Evolutionary conservation across 2,888 invertebrate species (phyloP).

Genomic region (Megaustenia siamemsis): DNA sequence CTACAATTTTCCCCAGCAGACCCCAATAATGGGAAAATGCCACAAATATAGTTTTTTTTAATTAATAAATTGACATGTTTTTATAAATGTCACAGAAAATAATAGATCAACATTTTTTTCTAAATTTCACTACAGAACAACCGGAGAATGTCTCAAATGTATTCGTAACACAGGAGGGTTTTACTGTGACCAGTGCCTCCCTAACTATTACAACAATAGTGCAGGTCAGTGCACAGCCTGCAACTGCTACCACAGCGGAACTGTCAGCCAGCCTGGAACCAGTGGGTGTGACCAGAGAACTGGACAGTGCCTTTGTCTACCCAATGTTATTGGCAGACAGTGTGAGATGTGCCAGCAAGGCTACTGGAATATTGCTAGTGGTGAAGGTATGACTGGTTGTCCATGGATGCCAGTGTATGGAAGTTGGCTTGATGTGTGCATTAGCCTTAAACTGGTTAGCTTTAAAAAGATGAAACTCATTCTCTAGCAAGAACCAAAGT

Average conservation of each 20-base stretch:
- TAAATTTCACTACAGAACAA: slow-evolving; percentile 83
- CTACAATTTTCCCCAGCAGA: too few species aligned
- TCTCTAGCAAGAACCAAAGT: too few species aligned
- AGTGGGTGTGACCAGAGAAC: slow-evolving; percentile 73
- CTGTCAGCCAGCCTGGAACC: slow-evolving; percentile 69
- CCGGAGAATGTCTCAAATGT: slow-evolving; percentile 97
- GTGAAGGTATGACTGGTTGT: slow-evolving; percentile 84
- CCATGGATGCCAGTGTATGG: too few species aligned
- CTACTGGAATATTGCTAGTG: slow-evolving; percentile 85
- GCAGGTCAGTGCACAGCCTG: slow-evolving; percentile 93
- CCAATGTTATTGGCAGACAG: slow-evolving; percentile 75
- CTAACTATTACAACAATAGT: slow-evolving; percentile 96
- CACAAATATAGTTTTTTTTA: too few species aligned
- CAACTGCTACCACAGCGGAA: slow-evolving; percentile 90
- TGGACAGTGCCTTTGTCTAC: slow-evolving; percentile 79
- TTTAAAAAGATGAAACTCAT: too few species aligned
- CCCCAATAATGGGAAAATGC: too few species aligned
- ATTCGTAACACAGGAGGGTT: slow-evolving; percentile 95
- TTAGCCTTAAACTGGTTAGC: too few species aligned
- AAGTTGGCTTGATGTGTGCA: too few species aligned
- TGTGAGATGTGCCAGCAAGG: slow-evolving; percentile 78
- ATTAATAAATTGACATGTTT: too few species aligned
- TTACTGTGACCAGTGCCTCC: slow-evolving; percentile 94
- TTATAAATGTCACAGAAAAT: too few species aligned
- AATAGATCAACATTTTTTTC: background rate